Evolutionary conservation across 2,888 invertebrate genomes (phyloP), one percentile per base, ranked within the genome.

Genomic region (Eremobia ochroleuca): DNA sequence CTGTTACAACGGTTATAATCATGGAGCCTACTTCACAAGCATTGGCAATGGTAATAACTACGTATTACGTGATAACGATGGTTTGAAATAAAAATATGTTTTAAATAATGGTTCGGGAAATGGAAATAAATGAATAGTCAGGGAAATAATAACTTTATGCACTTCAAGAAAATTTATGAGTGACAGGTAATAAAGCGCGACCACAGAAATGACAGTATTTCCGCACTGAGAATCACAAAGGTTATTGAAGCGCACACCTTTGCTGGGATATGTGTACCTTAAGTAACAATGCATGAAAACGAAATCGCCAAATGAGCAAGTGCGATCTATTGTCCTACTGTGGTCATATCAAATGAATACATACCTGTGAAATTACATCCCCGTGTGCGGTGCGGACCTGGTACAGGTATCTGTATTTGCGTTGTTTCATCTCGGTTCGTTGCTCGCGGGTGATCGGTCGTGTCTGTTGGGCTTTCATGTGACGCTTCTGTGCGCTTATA

Each of bases 381-480:
- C 99, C 99, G 90, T 99, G 98, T 46, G 98, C 98, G 15, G 99
- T 98, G 88, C 99, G 97, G 77, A 99, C 98, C 96, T 99, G 99
- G 96, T 99, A 99, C 85, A 99, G 96, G 92, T 99, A 99, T 85
- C 99, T 97, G 94, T 98, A 99, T 93, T 98, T 98, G 92, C 98
- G 98, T 93, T 98, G 98, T 75, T 98, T 97, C 94, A 98, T 97
- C 94, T 98, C 98, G 82, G 98, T 98, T 73, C 98, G 97, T 78
- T 98, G 98, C 91, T 98, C 98, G 77, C 98, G 97, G 0, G 98
- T 98, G 84, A 98, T 95, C 13, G 97, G 97, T 70, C 96, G 92
- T 11, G 93, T 76, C 82, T 92, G 94, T 67, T 94, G 95, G 4
- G 94, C 93, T 78, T 96, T 95, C 81, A 95, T 79, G 0, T 95